Evolutionary conservation across 2,888 invertebrate genomes (phyloP).

Genomic region (Lasioglossum figueresi): DNA sequence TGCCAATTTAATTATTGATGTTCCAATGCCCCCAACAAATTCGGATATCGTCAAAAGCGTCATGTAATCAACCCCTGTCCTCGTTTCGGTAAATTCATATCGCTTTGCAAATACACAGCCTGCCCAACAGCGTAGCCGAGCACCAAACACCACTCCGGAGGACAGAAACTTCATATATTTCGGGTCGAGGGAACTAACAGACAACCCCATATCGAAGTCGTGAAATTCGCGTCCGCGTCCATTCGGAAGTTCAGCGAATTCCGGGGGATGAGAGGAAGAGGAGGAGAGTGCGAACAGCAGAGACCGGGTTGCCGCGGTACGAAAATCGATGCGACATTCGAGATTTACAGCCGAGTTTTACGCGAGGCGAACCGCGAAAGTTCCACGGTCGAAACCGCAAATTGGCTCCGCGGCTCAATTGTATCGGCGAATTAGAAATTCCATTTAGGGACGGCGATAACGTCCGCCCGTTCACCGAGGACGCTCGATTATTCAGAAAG

Average conservation of each 20-base stretch:
- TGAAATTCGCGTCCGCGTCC: slow-evolving; percentile 61
- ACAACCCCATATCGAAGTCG: slow-evolving; percentile 6
- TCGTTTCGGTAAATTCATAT: neutral
- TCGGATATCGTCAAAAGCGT: slow-evolving; percentile 7
- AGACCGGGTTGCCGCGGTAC: neutral
- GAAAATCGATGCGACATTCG: slow-evolving; percentile 34
- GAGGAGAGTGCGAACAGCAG: slow-evolving; percentile 25
- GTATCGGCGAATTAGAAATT: slow-evolving; percentile 69
- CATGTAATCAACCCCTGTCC: neutral
- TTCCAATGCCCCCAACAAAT: neutral
- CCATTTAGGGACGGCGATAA: slow-evolving; percentile 60
- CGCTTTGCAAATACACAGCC: neutral
- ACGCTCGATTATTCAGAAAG: slow-evolving; percentile 65
- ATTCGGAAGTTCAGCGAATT: slow-evolving; percentile 72
- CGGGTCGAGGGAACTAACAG: neutral
- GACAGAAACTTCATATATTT: slow-evolving; percentile 11
- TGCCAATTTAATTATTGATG: neutral
- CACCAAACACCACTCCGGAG: neutral
- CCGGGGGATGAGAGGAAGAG: neutral
- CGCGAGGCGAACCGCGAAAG: slow-evolving; percentile 43
- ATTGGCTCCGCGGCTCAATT: slow-evolving; percentile 56
- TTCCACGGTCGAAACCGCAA: slow-evolving; percentile 40
- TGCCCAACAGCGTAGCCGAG: neutral
- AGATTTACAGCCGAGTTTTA: slow-evolving; percentile 48
- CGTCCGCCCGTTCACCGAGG: slow-evolving; percentile 29